Percentiles rank a stretch among this genome's conserved stretches.
These are phyloP conservation scores for Dermolepida albohirtum DNA, from an alignment of 2,888 invertebrate species.

Conservation along the genomic window DNA sequence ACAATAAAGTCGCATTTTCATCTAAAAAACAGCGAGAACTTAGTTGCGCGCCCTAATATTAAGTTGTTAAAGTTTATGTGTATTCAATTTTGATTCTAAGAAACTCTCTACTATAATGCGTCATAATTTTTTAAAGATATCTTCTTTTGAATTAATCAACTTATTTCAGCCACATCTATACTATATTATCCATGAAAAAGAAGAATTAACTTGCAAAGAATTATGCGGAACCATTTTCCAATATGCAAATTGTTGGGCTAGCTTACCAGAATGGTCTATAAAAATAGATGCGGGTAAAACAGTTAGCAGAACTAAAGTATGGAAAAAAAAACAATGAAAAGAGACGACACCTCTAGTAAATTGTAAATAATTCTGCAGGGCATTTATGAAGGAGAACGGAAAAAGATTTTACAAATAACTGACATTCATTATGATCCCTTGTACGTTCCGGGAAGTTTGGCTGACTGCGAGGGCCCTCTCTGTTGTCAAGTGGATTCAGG, in stretches of 20 bases:
- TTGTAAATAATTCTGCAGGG: too few species aligned
- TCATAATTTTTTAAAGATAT: too few species aligned
- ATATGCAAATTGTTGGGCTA: constrained; percentile 54
- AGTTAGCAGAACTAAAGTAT: constrained; percentile 61
- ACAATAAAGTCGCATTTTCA: too few species aligned
- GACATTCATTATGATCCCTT: constrained; percentile 84
- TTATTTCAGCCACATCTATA: background rate
- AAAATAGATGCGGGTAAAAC: constrained; percentile 37
- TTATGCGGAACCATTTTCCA: constrained; percentile 71
- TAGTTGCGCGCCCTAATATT: too few species aligned
- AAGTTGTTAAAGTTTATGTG: too few species aligned
- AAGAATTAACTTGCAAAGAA: constrained; percentile 66
- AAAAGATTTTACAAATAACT: constrained; percentile 71
- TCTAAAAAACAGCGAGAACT: too few species aligned
- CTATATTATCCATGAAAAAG: constrained; percentile 70
- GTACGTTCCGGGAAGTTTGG: constrained; percentile 74
- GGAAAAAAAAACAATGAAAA: too few species aligned
- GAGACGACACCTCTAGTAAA: too few species aligned
- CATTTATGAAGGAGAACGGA: constrained; percentile 28
- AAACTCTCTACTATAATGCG: too few species aligned
- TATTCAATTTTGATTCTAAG: too few species aligned
- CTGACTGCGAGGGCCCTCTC: constrained; percentile 77
- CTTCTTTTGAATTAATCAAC: too few species aligned
- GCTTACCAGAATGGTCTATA: constrained; percentile 52
- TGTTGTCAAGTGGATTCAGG: constrained; percentile 74